phyloP scores from a whole-genome alignment of 2,888 invertebrate species.

The Agrochola lychnidis region DNA sequence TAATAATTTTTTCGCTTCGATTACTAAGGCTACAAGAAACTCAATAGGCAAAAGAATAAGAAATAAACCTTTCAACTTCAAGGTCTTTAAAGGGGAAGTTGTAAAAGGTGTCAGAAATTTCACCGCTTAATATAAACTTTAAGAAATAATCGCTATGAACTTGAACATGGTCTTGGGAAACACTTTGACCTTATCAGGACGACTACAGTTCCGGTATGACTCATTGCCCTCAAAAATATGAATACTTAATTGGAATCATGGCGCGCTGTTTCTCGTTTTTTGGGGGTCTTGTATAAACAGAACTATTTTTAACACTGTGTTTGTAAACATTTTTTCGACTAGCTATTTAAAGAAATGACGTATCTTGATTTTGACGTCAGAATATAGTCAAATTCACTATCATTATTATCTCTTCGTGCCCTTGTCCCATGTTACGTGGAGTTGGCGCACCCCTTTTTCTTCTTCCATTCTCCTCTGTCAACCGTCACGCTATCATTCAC shows the following conservation, averaged over 20 bases:
- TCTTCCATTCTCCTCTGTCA: no score
- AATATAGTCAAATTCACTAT: background rate
- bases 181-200: conserved; percentile 55
- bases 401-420: no score
- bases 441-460: no score
- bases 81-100: conserved; percentile 54
- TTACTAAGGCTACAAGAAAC: conserved; percentile 3
- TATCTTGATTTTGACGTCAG: conserved; percentile 8
- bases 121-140: conserved; percentile 41
- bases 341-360: background rate
- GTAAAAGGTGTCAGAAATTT: conserved; percentile 55
- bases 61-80: conserved; percentile 30
- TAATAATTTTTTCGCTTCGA: conserved; percentile 14
- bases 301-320: conserved; percentile 31
- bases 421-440: no score
- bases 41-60: conserved; percentile 22
- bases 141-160: conserved; percentile 54
- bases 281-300: conserved; percentile 46
- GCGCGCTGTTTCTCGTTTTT: conserved; percentile 33
- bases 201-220: conserved; percentile 63
- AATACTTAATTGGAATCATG: conserved; percentile 20
- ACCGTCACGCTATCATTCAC: no score
- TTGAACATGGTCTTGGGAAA: conserved; percentile 52
- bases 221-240: conserved; percentile 56
- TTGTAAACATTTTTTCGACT: background rate